Percentiles rank a stretch among this genome's conserved stretches.
These are phyloP conservation scores for Sycophaga agraensis DNA, from an alignment of 1,140 invertebrate species.

Conservation along the genomic window DNA sequence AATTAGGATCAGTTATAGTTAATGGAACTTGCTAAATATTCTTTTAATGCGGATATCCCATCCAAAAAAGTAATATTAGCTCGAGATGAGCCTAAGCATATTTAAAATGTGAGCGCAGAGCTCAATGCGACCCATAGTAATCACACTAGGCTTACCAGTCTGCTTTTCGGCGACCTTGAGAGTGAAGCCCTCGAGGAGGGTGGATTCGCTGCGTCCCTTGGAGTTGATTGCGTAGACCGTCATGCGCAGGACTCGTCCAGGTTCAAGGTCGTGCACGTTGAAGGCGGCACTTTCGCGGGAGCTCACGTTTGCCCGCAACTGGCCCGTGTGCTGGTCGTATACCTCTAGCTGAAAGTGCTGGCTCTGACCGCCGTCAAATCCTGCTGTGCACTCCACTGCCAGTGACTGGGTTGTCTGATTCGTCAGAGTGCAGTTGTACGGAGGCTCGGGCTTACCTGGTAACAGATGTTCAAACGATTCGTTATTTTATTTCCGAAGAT, in stretches of 20 bases:
- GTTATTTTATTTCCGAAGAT: no score
- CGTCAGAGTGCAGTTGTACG: slow-evolving; percentile 75
- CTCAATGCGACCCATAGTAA: no score
- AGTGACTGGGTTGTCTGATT: slow-evolving; percentile 80
- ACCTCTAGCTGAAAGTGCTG: slow-evolving; percentile 75
- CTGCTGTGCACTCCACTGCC: slow-evolving; percentile 73
- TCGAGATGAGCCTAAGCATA: no score
- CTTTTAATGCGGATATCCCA: no score
- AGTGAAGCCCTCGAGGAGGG: slow-evolving; percentile 79
- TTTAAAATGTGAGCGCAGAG: no score
- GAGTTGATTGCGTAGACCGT: slow-evolving; percentile 79
- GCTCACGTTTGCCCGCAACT: slow-evolving; percentile 70
- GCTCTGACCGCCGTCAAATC: slow-evolving; percentile 77
- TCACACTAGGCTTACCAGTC: slow-evolving; percentile 73
- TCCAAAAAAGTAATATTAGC: no score
- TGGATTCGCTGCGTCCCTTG: slow-evolving; percentile 80
- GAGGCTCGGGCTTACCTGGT: slow-evolving; percentile 75
- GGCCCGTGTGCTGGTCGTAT: slow-evolving; percentile 67
- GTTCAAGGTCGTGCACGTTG: slow-evolving; percentile 67
- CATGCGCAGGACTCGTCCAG: slow-evolving; percentile 70
- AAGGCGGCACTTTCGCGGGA: slow-evolving; percentile 67
- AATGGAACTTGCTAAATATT: no score
- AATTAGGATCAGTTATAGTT: no score
- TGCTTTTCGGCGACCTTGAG: slow-evolving; percentile 78
- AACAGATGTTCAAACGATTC: no score